A percentile compares a stretch with the other conserved stretches of the same genome.
Evolutionary conservation across 2,888 invertebrate genomes (phyloP).

Genomic region (Caenorhabditis auriculariae): DNA sequence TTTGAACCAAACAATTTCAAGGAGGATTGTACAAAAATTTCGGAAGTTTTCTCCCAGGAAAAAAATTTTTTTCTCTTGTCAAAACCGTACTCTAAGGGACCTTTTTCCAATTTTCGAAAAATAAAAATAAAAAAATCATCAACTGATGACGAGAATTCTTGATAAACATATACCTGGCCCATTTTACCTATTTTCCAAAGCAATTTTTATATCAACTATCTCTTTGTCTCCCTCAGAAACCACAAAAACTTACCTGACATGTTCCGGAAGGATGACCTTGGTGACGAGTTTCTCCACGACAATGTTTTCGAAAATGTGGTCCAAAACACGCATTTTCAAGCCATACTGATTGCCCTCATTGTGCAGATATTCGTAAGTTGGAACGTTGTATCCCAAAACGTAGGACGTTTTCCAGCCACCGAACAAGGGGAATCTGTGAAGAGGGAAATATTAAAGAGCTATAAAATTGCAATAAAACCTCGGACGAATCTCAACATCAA

Average conservation of each 20-base stretch:
- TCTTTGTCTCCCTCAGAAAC: too few relatives aligned
- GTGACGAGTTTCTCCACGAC: conserved; percentile 84
- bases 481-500: conserved; percentile 91
- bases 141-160: too few relatives aligned
- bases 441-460: neutral
- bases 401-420: conserved; percentile 99
- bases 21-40: too few relatives aligned
- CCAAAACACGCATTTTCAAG: conserved; percentile 88
- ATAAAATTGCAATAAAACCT: conserved; percentile 9
- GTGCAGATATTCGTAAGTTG: conserved; percentile 91
- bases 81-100: too few relatives aligned
- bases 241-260: conserved; percentile 71
- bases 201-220: too few relatives aligned
- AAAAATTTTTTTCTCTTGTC: too few relatives aligned
- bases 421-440: conserved; percentile 84
- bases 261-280: conserved; percentile 90
- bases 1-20: conserved; percentile 1
- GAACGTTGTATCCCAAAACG: conserved; percentile 92
- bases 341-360: conserved; percentile 72
- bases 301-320: conserved; percentile 96
- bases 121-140: too few relatives aligned
- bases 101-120: too few relatives aligned
- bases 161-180: too few relatives aligned
- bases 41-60: neutral
- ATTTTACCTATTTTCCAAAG: too few relatives aligned